Evolutionary conservation across 2,888 invertebrate species (phyloP).

Genomic region (Polydrusus cervinus): DNA sequence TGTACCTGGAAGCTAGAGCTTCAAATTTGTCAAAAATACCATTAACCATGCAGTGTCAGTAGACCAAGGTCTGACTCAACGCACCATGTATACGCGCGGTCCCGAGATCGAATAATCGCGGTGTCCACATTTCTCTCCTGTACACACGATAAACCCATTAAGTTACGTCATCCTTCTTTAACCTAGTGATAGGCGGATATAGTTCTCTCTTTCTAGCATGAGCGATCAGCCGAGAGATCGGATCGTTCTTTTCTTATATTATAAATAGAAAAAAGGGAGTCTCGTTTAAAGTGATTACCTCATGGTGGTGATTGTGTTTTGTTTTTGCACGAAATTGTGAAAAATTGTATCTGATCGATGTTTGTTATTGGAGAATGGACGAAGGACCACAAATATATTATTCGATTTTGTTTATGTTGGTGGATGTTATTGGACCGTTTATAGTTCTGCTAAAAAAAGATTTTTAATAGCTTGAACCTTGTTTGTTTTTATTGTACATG

Average conservation of each 20-base stretch:
- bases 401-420: too few relatives aligned
- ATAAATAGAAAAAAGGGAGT: slow-evolving; percentile 31
- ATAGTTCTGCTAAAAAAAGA: background rate
- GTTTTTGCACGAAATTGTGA: slow-evolving; percentile 14
- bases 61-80: background rate
- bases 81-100: slow-evolving; percentile 3
- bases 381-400: slow-evolving; percentile 12
- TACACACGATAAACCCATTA: slow-evolving; percentile 20
- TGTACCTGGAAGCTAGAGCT: too few relatives aligned
- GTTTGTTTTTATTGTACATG: too few relatives aligned
- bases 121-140: slow-evolving; percentile 14
- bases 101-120: slow-evolving; percentile 9
- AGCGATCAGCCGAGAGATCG: background rate
- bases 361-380: background rate
- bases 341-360: background rate
- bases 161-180: background rate
- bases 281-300: slow-evolving; percentile 27
- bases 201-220: background rate
- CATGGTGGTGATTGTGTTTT: slow-evolving; percentile 28
- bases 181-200: background rate
- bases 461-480: too few relatives aligned
- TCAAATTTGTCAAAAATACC: too few relatives aligned
- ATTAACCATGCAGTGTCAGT: too few relatives aligned
- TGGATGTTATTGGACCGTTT: background rate
- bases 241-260: background rate